Percentiles rank a stretch among this genome's conserved stretches.
phyloP scores from a whole-genome alignment of 2,113 vertebrate species.

The Lutjanus erythropterus region DNA sequence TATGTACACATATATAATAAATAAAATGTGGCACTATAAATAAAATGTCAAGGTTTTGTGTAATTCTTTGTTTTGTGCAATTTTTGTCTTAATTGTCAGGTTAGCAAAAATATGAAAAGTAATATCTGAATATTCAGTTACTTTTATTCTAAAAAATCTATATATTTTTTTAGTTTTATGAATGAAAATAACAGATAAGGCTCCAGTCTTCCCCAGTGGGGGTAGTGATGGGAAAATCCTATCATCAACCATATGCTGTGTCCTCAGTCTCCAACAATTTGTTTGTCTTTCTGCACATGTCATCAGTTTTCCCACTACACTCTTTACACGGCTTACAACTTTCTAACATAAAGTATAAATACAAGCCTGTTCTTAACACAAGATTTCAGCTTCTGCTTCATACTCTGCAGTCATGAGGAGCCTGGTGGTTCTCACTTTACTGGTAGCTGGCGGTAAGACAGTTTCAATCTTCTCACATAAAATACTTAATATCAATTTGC shows the following conservation, averaged over 20 bases:
- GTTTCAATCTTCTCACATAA: background rate
- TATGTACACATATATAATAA: background rate
- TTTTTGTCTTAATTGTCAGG: background rate
- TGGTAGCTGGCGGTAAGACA: conserved; percentile 73
- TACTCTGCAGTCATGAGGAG: conserved; percentile 69
- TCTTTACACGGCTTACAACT: background rate
- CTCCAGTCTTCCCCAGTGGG: background rate
- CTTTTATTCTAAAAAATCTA: conserved; percentile 19
- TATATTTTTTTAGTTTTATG: background rate
- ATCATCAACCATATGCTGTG: conserved; percentile 45
- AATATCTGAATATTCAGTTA: background rate
- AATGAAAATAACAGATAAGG: background rate
- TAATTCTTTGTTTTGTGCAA: background rate
- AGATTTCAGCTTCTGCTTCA: background rate
- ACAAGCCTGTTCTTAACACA: background rate
- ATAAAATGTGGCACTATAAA: conserved; percentile 19
- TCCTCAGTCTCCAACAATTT: conserved; percentile 17
- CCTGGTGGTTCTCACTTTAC: conserved; percentile 72
- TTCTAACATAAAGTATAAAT: conserved; percentile 66
- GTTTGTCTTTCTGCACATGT: conserved; percentile 44
- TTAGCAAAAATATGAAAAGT: background rate
- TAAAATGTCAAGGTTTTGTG: background rate
- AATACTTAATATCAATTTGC: background rate
- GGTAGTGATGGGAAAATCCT: conserved; percentile 62
- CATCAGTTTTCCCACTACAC: conserved; percentile 36